Evolutionary conservation across 2,797 vertebrate species (phyloP).

Genomic region (Podarcis lilfordi): DNA sequence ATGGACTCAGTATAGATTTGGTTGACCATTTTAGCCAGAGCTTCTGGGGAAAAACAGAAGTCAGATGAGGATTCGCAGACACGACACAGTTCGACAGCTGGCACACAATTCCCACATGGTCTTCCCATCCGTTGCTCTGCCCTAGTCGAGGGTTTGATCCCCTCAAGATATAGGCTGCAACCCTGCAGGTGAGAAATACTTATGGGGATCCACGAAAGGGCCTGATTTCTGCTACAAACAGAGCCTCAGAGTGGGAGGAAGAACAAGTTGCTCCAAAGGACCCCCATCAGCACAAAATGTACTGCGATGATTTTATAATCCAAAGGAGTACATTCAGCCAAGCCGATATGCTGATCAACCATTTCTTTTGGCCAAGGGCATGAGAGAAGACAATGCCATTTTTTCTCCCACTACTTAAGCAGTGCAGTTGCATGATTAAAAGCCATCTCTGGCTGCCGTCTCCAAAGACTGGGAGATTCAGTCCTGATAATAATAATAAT

Average conservation of each 20-base stretch:
- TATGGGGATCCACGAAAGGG: neutral
- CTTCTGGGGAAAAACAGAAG: neutral
- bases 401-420: neutral
- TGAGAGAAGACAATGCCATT: neutral
- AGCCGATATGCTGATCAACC: fast-evolving
- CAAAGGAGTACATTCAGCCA: neutral
- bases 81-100: neutral
- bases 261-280: neutral
- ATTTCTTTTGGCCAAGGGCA: neutral
- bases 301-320: neutral
- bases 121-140: neutral
- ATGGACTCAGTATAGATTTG: neutral
- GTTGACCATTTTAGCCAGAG: neutral
- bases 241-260: neutral
- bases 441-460: neutral
- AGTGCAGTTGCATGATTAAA: neutral
- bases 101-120: neutral
- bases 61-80: neutral
- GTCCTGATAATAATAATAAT: no score
- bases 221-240: neutral
- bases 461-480: neutral
- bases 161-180: neutral
- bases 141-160: neutral
- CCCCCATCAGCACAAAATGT: neutral
- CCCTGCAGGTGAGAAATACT: neutral